Percentiles rank a stretch among this genome's conserved stretches.
Evolutionary conservation across 2,797 vertebrate species (phyloP).

Genomic region (Xiphophorus birchmanni): DNA sequence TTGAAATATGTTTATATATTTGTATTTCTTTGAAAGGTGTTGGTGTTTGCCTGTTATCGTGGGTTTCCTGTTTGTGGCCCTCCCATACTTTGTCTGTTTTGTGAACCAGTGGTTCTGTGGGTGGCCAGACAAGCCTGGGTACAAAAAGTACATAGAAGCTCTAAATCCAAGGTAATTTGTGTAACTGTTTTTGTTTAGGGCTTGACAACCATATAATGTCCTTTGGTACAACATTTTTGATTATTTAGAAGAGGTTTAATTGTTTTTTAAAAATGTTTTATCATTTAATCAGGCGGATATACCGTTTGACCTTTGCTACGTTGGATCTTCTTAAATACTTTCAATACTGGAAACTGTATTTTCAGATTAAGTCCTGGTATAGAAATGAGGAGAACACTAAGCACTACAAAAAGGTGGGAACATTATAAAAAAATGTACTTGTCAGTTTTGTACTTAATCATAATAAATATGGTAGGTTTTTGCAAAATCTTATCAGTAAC

Average conservation of each 20-base stretch:
- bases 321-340: constrained; percentile 80
- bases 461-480: neutral
- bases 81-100: constrained; percentile 77
- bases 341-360: constrained; percentile 78
- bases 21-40: constrained; percentile 58
- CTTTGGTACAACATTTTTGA: neutral
- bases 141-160: constrained; percentile 80
- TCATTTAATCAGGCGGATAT: constrained; percentile 67
- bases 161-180: constrained; percentile 76
- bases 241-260: neutral
- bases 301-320: constrained; percentile 71
- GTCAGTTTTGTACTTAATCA: neutral
- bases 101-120: constrained; percentile 77
- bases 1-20: neutral
- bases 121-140: constrained; percentile 80
- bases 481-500: neutral
- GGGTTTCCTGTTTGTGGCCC: constrained; percentile 69
- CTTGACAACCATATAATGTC: neutral
- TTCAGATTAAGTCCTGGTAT: constrained; percentile 80
- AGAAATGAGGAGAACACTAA: constrained; percentile 70
- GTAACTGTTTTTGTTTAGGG: neutral
- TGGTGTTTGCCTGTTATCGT: constrained; percentile 68
- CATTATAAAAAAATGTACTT: neutral
- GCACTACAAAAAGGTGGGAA: constrained; percentile 76
- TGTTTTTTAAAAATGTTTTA: neutral